Evolutionary conservation across 2,113 vertebrate species (phyloP), one percentile per base, ranked within the genome.

Genomic region (Serilophus lunatus): DNA sequence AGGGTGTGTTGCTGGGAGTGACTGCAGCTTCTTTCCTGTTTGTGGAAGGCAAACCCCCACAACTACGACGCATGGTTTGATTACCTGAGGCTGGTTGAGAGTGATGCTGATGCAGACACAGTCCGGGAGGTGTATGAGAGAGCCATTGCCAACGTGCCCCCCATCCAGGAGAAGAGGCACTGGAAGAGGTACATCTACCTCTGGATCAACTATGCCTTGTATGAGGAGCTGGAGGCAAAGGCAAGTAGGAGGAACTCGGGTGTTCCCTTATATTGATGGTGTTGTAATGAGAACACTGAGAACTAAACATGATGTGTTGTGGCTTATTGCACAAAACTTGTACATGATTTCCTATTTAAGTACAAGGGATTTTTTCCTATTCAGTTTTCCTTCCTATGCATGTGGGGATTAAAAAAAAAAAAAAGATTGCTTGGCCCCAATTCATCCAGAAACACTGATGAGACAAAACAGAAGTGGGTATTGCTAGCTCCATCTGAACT

Each of bases 21-120:
- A 49, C 59, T 86, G 44, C 87, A 56, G 24, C n/a, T 25, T 0
- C 47, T 68, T 28, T 13, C 11, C 17, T 56, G 15, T 51, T 44
- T 56, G 40, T 50, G 90, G 17, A 87, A 99, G 99, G 99, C 99
- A 1, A 99, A 99, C 96, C 99, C 99, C 10, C 99, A 99, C 93
- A 99, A 99, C 95, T 99, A 99, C 0, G 99, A 99, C 6, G 99
- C 99, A 0, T 99, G 99, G 99, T 99, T 99, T 15, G 99, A 99
- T 91, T 99, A 99, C 94, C 97, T 99, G 68, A 98, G 99, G 9
- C 94, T 99, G 95, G 98, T 99, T 93, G 99, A 99, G 97, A 99
- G 99, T 4, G 99, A 99, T 3, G 93, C 98, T 0, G 98, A 99
- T 26, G 92, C 98, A 0, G 99, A 99, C 80, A 98, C 98, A 0